Evolutionary conservation across 2,888 invertebrate genomes (phyloP).

Genomic region (Lysandra coridon): DNA sequence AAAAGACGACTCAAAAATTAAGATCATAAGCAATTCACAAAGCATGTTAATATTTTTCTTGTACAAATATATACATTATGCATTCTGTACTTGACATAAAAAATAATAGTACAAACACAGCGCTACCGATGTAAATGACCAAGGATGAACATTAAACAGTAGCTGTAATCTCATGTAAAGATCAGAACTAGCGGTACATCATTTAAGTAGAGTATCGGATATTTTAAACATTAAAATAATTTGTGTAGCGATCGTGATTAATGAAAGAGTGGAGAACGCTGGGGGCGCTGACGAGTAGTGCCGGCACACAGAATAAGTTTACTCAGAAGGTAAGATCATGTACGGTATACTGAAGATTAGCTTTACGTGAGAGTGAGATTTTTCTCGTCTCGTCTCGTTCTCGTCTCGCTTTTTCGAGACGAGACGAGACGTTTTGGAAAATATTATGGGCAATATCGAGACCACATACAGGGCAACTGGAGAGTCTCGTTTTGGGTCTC

Average conservation of each 20-base stretch:
- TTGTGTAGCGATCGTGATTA: constrained; percentile 77
- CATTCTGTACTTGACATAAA: neutral
- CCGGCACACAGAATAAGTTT: neutral
- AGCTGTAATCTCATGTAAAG: constrained; percentile 33
- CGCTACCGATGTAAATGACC: neutral
- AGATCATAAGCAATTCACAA: neutral
- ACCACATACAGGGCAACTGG: too few relatives aligned
- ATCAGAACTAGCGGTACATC: constrained; percentile 33
- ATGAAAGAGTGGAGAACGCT: constrained; percentile 57
- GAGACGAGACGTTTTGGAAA: too few relatives aligned
- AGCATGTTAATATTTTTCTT: neutral
- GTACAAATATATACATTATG: neutral
- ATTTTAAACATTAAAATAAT: constrained; percentile 76
- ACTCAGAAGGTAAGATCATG: neutral
- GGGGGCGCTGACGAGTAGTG: constrained; percentile 10
- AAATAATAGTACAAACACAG: neutral
- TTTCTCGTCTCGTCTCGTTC: too few relatives aligned
- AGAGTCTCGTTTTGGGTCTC: too few relatives aligned
- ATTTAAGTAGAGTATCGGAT: constrained; percentile 58
- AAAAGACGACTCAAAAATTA: neutral
- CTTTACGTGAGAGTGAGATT: too few relatives aligned
- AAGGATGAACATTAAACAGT: constrained; percentile 35
- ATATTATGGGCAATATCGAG: too few relatives aligned
- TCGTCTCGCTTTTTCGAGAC: too few relatives aligned
- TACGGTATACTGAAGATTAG: neutral